These are phyloP conservation scores for Bombus sibiricus DNA, from an alignment of 1,140 invertebrate genomes.

Conservation along the genomic window DNA sequence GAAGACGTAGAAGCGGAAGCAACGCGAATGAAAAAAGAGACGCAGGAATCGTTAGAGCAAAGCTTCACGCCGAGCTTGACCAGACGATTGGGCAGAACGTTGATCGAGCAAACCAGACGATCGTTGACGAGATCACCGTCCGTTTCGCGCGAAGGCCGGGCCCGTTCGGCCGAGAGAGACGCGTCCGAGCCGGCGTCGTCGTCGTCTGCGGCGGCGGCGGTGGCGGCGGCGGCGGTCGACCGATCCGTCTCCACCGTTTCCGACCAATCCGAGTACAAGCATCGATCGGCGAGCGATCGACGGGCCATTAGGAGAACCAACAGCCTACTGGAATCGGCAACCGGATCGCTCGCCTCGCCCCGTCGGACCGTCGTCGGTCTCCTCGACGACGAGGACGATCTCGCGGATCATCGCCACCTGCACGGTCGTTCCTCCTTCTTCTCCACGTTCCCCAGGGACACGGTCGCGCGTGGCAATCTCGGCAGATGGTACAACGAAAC, in stretches of 20 bases:
- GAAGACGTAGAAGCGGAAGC: conserved; percentile 56
- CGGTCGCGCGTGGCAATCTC: conserved; percentile 54
- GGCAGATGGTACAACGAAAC: conserved; percentile 68
- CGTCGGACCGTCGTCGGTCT: conserved; percentile 76
- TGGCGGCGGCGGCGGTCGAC: not conserved
- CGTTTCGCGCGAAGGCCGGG: conserved; percentile 66
- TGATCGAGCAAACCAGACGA: conserved; percentile 78
- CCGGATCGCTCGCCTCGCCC: conserved; percentile 50
- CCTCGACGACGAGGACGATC: conserved; percentile 61
- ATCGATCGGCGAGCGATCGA: conserved; percentile 58
- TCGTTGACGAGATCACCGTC: conserved; percentile 74
- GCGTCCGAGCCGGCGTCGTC: not conserved
- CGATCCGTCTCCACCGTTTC: conserved; percentile 46
- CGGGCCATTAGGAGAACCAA: conserved; percentile 63
- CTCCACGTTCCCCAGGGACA: conserved; percentile 62
- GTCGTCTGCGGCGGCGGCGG: too few species aligned
- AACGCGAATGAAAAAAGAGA: conserved; percentile 59
- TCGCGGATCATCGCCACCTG: conserved; percentile 47
- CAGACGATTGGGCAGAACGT: conserved; percentile 77
- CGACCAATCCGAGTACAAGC: conserved; percentile 68
- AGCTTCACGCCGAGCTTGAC: conserved; percentile 78
- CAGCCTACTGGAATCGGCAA: conserved; percentile 72
- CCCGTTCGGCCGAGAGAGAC: conserved; percentile 57
- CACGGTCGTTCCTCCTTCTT: conserved; percentile 10
- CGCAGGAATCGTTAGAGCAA: conserved; percentile 71